Evolutionary conservation across 2,797 vertebrate genomes (phyloP).

Genomic region (Acipenser ruthenus): DNA sequence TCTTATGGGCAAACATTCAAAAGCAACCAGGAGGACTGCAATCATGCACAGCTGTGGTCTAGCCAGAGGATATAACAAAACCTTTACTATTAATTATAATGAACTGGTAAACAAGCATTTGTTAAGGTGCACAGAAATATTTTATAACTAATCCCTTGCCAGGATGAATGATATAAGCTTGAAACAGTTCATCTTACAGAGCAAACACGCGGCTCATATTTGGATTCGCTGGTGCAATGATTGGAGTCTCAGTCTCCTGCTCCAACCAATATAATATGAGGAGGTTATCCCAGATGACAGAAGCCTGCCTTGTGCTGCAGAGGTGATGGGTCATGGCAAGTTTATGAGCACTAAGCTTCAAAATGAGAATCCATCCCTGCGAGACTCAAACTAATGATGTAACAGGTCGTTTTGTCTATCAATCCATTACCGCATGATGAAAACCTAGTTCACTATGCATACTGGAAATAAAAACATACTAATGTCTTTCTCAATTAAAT

Average conservation of each 20-base stretch:
- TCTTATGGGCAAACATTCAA: slow-evolving; percentile 5
- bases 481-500: too few relatives aligned
- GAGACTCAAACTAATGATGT: too few relatives aligned
- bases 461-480: too few relatives aligned
- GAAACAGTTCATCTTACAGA: slow-evolving; percentile 27
- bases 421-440: too few relatives aligned
- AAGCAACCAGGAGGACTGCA: background rate
- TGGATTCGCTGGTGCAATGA: slow-evolving; percentile 34
- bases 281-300: background rate
- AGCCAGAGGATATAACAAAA: slow-evolving; percentile 30
- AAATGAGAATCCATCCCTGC: too few relatives aligned
- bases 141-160: slow-evolving; percentile 24
- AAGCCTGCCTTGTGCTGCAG: slow-evolving; percentile 25
- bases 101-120: slow-evolving; percentile 30
- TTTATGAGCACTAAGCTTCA: too few relatives aligned
- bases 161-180: slow-evolving; percentile 31
- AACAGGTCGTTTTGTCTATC: too few relatives aligned
- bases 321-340: slow-evolving; percentile 30
- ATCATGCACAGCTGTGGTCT: background rate
- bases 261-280: slow-evolving; percentile 10
- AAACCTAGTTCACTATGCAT: too few relatives aligned
- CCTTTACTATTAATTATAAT: slow-evolving; percentile 30
- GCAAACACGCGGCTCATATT: slow-evolving; percentile 28
- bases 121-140: slow-evolving; percentile 20
- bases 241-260: slow-evolving; percentile 22